Base-by-base conservation (phyloP, 2,113 vertebrate genomes). In the Xenopus laevis region DNA sequence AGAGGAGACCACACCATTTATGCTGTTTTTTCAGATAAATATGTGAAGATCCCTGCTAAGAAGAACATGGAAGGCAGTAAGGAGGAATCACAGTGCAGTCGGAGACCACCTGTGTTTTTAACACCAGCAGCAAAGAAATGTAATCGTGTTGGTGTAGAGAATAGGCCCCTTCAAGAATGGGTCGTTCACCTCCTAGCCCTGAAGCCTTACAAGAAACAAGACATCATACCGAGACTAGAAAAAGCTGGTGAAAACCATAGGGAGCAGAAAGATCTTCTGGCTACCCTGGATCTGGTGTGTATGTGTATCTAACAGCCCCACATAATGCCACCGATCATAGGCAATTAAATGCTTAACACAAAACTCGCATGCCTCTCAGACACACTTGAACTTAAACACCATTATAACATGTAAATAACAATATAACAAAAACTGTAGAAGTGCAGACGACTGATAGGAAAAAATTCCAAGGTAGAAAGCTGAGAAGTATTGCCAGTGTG, bases 241-340 rank as follows among this genome's bases (percentile, higher is more conserved):
- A 83, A 83, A 68, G 84, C 83, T 71, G 87, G 79, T 63, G 85
- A 72, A 23, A 84, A 79, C 58, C 87, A 84, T 73, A 89, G 83
- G 60, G 84, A 89, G 72, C 79, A 84, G 79, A 79, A 83, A 72
- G 87, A 87, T 70, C 79, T 93, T 79, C 87, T 83, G 71, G 66
- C 80, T n/a, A 80, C 83, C 0, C 82, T 90, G 60, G 90, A 90
- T 13, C 87, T 94, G 89, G 93, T 95, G 82, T 84, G 86, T 61
- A n/a, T 58, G 10, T 55, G 27, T 45, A 7, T 44, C 23, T 13
- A n/a, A 45, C 59, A 59, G 55, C 46, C 57, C 17, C 1, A 16
- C 3, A 55, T 55, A 50, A n/a, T 55, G 17, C 4, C 8, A 17
- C 50, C 64, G 64, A 17, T 63, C 33, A 52, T 68, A 80, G 60